Evolutionary conservation across 2,113 vertebrate genomes (phyloP), one percentile per base, ranked within the genome.

Genomic region (Rattus rattus): DNA sequence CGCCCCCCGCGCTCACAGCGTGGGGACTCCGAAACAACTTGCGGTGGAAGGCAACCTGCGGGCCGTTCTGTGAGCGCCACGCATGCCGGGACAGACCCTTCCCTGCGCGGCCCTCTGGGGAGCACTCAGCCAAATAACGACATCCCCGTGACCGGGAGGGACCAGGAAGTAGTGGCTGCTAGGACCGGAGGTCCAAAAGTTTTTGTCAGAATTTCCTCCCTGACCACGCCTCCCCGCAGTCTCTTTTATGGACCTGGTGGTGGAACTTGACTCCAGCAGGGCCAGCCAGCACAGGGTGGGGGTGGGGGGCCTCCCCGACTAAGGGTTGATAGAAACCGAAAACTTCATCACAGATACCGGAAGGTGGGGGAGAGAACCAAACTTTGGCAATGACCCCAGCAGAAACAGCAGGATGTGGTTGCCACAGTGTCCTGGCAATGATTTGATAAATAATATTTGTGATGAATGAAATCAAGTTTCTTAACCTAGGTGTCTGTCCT

Each of bases 181-280:
- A 9, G 81, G 43, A 79, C 97, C 92, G 0, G 87, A 92, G 92
- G 96, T 96, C 92, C 89, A 65, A 72, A 96, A 98, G 97, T 98
- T 96, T 90, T 88, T 61, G 96, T 84, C 95, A 89, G 92, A 93
- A 80, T 97, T 96, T 97, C 96, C 92, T 91, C 92, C 90, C 92
- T 93, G 97, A 97, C 96, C 97, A 95, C 96, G 97, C 97, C 97
- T 92, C 95, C 91, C 93, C 5, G 92, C 87, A 33, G 81, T 39
- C 88, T 90, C 95, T 93, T 39, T 96, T 92, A 84, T 94, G 90
- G 93, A 84, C 94, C 80, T 2, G 88, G 69, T 75, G 92, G 95
- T 79, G 96, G 95, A 97, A 96, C 92, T 97, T 92, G 13, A 12
- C 88, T 56, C 92, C 72, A 13, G 72, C 69, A 28, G 87, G 92